These are phyloP conservation scores for Zygaena filipendulae DNA, from an alignment of 2,888 invertebrate species.

Conservation along the genomic window DNA sequence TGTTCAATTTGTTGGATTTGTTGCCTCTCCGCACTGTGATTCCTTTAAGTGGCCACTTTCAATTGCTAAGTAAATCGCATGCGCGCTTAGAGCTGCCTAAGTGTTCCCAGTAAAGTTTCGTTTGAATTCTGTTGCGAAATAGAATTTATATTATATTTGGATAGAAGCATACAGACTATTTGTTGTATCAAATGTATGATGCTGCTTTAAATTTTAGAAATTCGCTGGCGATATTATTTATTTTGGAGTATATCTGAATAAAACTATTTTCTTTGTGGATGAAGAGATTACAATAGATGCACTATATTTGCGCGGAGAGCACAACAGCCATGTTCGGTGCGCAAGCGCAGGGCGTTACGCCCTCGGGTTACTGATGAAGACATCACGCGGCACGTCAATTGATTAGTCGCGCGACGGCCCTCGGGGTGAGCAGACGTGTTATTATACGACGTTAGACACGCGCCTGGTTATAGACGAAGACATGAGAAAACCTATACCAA, in stretches of 20 bases:
- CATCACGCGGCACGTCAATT: conserved; percentile 63
- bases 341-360: conserved; percentile 55
- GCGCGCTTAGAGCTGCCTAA: conserved; percentile 25
- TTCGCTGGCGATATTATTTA: conserved; percentile 1
- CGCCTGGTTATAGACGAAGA: conserved; percentile 33
- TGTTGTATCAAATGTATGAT: too few relatives aligned
- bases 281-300: conserved; percentile 9
- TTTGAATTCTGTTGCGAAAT: too few relatives aligned
- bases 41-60: conserved; percentile 65
- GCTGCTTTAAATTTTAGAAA: conserved; percentile 1
- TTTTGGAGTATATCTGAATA: too few relatives aligned
- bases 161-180: too few relatives aligned
- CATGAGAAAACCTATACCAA: too few relatives aligned
- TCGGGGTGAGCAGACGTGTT: conserved; percentile 43
- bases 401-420: conserved; percentile 63
- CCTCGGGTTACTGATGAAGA: conserved; percentile 63
- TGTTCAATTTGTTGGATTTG: conserved; percentile 61
- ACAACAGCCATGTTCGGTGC: conserved; percentile 22
- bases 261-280: too few relatives aligned
- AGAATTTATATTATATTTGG: too few relatives aligned
- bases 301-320: conserved; percentile 17
- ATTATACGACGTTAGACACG: conserved; percentile 61
- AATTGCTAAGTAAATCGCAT: conserved; percentile 59
- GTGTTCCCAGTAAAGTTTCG: conserved; percentile 5
- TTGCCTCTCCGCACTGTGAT: conserved; percentile 60